Evolutionary conservation across 2,888 invertebrate species (phyloP).

Genomic region (Agrotis exclamationis): DNA sequence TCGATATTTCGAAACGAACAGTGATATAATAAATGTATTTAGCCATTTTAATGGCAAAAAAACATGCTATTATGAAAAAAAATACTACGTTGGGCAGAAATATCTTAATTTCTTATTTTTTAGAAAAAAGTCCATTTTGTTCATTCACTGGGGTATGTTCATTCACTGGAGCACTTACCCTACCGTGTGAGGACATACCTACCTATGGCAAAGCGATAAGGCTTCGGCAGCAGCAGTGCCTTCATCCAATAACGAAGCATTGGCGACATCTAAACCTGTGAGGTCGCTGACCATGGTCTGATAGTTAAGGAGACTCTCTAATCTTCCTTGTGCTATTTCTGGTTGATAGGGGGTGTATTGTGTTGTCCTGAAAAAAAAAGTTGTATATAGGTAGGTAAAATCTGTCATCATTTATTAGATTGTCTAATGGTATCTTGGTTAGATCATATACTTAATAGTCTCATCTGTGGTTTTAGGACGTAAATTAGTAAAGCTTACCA

Average conservation of each 20-base stretch:
- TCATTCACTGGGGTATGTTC: too few relatives aligned
- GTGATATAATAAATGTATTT: too few relatives aligned
- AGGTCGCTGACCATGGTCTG: slow-evolving; percentile 99
- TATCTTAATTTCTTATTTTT: too few relatives aligned
- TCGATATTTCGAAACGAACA: too few relatives aligned
- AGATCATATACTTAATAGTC: background rate
- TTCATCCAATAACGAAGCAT: slow-evolving; percentile 98
- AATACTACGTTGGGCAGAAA: too few relatives aligned
- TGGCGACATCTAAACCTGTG: slow-evolving; percentile 98
- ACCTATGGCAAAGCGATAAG: slow-evolving; percentile 97
- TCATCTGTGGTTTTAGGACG: background rate
- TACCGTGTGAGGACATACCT: slow-evolving; percentile 87
- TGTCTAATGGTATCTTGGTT: too few relatives aligned
- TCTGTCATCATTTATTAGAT: too few relatives aligned
- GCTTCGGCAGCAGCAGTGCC: slow-evolving; percentile 99
- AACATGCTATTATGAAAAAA: too few relatives aligned
- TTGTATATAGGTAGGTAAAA: background rate
- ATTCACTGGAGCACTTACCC: too few relatives aligned
- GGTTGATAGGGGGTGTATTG: slow-evolving; percentile 99
- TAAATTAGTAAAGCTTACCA: slow-evolving; percentile 92
- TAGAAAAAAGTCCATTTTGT: too few relatives aligned
- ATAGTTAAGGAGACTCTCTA: slow-evolving; percentile 98
- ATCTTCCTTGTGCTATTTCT: slow-evolving; percentile 98
- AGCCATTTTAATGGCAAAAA: too few relatives aligned
- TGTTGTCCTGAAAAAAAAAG: slow-evolving; percentile 94